Conservation (phyloP, 2,113 vertebrate genomes). For the Oreochromis aureus region DNA sequence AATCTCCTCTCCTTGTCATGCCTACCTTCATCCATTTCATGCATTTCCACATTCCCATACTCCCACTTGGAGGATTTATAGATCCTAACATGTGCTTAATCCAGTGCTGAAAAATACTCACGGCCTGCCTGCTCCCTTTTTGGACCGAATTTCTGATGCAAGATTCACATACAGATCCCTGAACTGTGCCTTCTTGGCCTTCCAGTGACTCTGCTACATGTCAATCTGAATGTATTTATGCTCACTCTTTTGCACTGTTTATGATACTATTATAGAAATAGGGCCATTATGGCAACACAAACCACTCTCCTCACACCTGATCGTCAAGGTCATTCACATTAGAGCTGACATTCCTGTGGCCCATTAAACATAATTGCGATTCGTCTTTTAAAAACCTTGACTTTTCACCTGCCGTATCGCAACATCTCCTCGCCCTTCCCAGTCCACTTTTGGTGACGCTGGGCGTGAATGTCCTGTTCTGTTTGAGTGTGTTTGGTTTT, state of each 20-base stretch:
- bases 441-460: background rate
- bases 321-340: conserved; percentile 47
- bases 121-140: background rate
- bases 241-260: conserved; percentile 27
- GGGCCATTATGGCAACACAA: conserved; percentile 43
- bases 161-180: background rate
- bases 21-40: conserved; percentile 4
- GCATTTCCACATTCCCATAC: background rate
- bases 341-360: conserved; percentile 13
- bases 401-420: conserved; percentile 2
- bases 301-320: conserved; percentile 36
- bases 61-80: background rate
- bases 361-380: conserved; percentile 40
- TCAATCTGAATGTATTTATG: conserved; percentile 7
- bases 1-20: background rate
- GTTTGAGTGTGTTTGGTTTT: background rate
- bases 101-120: conserved; percentile 1
- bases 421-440: background rate
- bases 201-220: conserved; percentile 3
- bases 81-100: conserved; percentile 10
- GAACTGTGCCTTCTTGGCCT: background rate
- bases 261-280: conserved; percentile 36
- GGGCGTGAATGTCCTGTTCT: background rate
- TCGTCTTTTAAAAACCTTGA: conserved; percentile 10
- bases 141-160: background rate